Evolutionary conservation across 35 echinoderm and acorn worm species (phyloP).

Genomic region (Ophioderma brevispina): DNA sequence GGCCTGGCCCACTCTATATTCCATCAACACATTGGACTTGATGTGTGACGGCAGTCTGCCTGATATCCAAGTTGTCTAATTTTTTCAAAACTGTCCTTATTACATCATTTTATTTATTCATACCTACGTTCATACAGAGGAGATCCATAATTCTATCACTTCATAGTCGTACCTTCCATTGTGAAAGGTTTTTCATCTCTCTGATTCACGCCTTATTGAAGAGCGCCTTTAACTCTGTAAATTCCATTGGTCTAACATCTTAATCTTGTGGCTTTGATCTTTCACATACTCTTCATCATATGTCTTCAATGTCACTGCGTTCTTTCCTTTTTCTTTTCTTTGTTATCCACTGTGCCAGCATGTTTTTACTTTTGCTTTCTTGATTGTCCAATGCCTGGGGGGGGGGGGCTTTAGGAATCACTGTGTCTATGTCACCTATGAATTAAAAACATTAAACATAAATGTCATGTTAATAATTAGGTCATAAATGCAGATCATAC

Average conservation of each 20-base stretch:
- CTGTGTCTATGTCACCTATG: too few species aligned
- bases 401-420: too few species aligned
- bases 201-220: neutral
- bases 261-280: neutral
- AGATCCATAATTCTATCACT: constrained; percentile 37
- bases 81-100: constrained; percentile 36
- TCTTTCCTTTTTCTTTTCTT: too few species aligned
- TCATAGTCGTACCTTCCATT: constrained; percentile 27
- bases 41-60: constrained; percentile 17
- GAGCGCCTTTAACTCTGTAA: constrained; percentile 26
- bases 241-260: neutral
- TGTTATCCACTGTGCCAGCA: too few species aligned
- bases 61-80: constrained; percentile 1
- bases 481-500: too few species aligned
- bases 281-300: too few species aligned
- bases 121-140: constrained; percentile 21
- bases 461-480: too few species aligned
- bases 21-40: constrained; percentile 10
- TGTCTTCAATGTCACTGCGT: too few species aligned
- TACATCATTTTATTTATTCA: constrained; percentile 11
- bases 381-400: too few species aligned
- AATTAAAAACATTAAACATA: too few species aligned
- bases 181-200: constrained; percentile 21
- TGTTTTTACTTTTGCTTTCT: too few species aligned
- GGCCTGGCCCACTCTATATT: constrained; percentile 34